Evolutionary conservation across 2,113 vertebrate genomes (phyloP), one percentile per base, ranked within the genome.

Genomic region (Phalacrocorax aristotelis): DNA sequence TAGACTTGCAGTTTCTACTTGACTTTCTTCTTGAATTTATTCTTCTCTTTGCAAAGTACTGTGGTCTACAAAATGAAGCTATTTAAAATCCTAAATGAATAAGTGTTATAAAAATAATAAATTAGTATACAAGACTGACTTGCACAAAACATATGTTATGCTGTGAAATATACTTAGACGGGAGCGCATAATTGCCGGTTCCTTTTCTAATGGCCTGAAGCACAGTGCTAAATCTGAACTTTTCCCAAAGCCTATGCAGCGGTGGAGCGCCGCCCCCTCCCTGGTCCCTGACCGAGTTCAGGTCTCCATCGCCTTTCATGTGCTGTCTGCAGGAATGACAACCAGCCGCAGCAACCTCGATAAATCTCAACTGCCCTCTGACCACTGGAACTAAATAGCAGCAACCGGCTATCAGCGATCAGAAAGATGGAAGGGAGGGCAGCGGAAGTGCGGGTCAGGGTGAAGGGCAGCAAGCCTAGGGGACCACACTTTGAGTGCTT

Each of bases 101-200:
- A 96, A 94, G 83, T 92, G 96, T 51, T 96, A 92, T 64, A 96
- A 97, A 96, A 97, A 95, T 96, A 94, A 96, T 94, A 95, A 96
- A 96, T 93, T 92, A 87, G 89, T 92, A 82, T 89, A 93, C 86
- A 95, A 94, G 96, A 71, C 85, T 61, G 85, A 86, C 76, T 96
- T 69, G 85, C 60, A 95, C 55, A 94, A 96, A 96, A 95, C 95
- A 96, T 95, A 96, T 94, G 96, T 52, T 96, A 81, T 17, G 26
- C 83, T 89, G 92, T 16, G 69, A 84, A 93, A 89, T 95, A 94
- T 83, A 92, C 94, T 93, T 95, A 97, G 83, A 91, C 0, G 7
- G 3, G 58, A 95, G 70, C 4, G 5, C 36, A 42, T 95, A 97
- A 94, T 87, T 96, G 94, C 92, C 92, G 93, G 60, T 77, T 96